phyloP scores from a whole-genome alignment of 1,140 invertebrate species.

The Geopemphigus sp. region DNA sequence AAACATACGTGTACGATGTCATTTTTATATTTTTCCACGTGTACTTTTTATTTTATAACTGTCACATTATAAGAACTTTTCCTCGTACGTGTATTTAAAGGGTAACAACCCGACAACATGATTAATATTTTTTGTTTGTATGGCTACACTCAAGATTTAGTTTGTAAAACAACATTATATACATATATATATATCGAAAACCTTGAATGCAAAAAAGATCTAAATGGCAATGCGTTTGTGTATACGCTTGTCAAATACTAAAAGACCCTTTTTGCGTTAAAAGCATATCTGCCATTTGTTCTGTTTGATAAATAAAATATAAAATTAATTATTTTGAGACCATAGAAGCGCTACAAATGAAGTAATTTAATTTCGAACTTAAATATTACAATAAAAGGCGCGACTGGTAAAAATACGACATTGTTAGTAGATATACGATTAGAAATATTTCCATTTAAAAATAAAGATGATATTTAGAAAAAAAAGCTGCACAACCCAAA shows the following conservation, averaged over 20 bases:
- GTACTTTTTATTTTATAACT: conserved; percentile 12
- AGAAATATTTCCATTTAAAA: too few relatives aligned
- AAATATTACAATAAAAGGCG: too few relatives aligned
- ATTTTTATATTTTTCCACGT: background rate
- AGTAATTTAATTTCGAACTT: too few relatives aligned
- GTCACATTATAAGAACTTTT: conserved; percentile 3
- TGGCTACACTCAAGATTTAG: background rate
- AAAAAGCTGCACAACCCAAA: too few relatives aligned
- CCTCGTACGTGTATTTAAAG: background rate
- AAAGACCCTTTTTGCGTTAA: conserved; percentile 1
- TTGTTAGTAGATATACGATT: too few relatives aligned
- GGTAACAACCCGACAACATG: background rate
- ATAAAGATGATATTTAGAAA: too few relatives aligned
- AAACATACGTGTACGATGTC: background rate
- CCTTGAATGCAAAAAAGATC: background rate
- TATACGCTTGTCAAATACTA: background rate
- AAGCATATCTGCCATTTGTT: background rate
- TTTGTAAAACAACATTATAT: background rate
- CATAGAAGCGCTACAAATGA: background rate
- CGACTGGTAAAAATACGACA: too few relatives aligned
- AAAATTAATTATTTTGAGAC: background rate
- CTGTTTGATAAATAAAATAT: background rate
- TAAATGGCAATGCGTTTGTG: background rate
- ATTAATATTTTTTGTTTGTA: background rate
- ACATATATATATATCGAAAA: conserved; percentile 1